Evolutionary conservation across 2,888 invertebrate genomes (phyloP).

Genomic region (Drosophila antonietae): DNA sequence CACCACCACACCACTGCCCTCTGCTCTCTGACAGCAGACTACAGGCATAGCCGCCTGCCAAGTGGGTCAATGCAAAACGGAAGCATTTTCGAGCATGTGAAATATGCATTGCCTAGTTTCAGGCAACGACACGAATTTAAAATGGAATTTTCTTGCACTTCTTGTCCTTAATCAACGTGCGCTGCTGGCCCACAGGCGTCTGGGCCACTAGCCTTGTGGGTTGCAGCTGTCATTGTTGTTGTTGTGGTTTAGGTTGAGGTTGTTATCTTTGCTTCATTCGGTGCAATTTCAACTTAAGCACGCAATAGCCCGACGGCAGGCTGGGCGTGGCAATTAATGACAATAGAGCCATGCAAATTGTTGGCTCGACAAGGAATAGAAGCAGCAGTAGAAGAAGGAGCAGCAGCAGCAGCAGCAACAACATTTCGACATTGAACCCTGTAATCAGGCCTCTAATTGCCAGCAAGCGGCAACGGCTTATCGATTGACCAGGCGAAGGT

Average conservation of each 20-base stretch:
- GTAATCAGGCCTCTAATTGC: constrained; percentile 46
- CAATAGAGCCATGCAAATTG: constrained; percentile 51
- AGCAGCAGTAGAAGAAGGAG: constrained; percentile 14
- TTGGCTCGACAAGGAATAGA: constrained; percentile 31
- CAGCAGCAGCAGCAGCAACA: neutral
- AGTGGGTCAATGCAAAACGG: constrained; percentile 61
- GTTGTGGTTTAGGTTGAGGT: constrained; percentile 19
- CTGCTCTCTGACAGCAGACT: neutral
- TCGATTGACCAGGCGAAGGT: constrained; percentile 50
- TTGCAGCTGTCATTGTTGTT: constrained; percentile 8
- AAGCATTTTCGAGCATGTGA: constrained; percentile 53
- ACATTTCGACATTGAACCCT: constrained; percentile 59
- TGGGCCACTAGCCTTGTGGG: constrained; percentile 19
- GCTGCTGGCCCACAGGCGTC: constrained; percentile 55
- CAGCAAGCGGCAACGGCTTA: constrained; percentile 21
- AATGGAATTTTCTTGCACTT: constrained; percentile 63
- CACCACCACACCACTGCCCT: neutral
- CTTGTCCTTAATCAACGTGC: constrained; percentile 69
- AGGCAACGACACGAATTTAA: constrained; percentile 51
- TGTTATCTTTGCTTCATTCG: constrained; percentile 74
- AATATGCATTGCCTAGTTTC: constrained; percentile 50
- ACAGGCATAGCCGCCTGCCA: constrained; percentile 33
- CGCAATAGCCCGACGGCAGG: constrained; percentile 56
- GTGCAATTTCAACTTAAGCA: constrained; percentile 75
- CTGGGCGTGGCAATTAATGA: constrained; percentile 72